Evolutionary conservation across 2,888 invertebrate genomes (phyloP).

Genomic region (Tachystola acroxantha): DNA sequence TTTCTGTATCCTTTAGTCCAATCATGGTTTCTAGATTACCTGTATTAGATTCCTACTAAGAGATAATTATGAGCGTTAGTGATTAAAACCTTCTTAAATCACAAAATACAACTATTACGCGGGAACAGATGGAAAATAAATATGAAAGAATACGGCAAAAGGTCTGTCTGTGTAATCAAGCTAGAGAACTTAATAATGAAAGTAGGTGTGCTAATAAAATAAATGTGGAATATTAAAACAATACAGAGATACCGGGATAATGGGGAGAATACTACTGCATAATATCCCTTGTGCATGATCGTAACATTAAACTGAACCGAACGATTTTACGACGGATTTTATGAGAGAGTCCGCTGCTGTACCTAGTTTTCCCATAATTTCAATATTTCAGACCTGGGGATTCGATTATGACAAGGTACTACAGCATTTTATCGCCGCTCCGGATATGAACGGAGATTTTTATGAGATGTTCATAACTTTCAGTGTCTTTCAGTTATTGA

Average conservation of each 20-base stretch:
- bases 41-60: no score
- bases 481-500: constrained; percentile 1
- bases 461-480: constrained; percentile 18
- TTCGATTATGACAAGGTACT: constrained; percentile 31
- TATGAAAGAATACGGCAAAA: no score
- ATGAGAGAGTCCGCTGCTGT: constrained; percentile 10
- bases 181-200: no score
- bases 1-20: no score
- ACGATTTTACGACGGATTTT: constrained; percentile 26
- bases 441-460: constrained; percentile 28
- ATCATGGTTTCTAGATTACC: no score
- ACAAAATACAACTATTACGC: no score
- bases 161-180: no score
- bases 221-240: no score
- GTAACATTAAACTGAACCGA: constrained; percentile 19
- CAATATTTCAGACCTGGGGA: constrained; percentile 29
- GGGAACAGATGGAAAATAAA: no score
- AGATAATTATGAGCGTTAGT: no score
- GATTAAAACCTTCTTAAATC: no score
- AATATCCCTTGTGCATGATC: constrained; percentile 27
- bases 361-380: constrained; percentile 15
- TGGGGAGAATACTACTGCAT: constrained; percentile 15
- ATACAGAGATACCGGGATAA: background rate
- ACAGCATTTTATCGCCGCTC: constrained; percentile 28
- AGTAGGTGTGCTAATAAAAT: no score